phyloP scores from a whole-genome alignment of 2,797 vertebrate genomes.

The Salarias fasciatus region DNA sequence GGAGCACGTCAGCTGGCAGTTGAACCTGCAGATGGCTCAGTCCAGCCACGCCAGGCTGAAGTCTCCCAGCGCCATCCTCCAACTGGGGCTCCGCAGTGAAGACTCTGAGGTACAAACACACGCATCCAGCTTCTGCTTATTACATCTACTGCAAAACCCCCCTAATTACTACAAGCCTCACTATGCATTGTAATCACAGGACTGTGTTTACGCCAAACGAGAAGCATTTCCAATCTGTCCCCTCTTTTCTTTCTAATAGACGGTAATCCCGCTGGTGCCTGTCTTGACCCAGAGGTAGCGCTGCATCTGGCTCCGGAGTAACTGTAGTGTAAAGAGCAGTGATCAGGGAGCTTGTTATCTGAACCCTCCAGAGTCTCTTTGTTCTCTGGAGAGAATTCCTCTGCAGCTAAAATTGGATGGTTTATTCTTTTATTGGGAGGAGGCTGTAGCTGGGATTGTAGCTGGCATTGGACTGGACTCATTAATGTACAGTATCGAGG shows the following conservation, averaged over 20 bases:
- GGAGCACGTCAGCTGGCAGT: constrained; percentile 92
- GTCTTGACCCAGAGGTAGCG: constrained; percentile 60
- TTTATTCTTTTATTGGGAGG: constrained; percentile 9
- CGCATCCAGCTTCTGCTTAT: not conserved
- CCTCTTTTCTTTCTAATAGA: constrained; percentile 45
- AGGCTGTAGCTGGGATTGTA: constrained; percentile 8
- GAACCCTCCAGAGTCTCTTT: constrained; percentile 57
- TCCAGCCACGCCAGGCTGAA: constrained; percentile 90
- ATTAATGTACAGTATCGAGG: constrained; percentile 14
- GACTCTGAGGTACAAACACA: constrained; percentile 86
- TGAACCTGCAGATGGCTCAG: constrained; percentile 95
- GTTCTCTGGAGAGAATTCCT: constrained; percentile 46
- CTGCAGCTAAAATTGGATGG: constrained; percentile 44
- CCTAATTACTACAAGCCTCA: not conserved
- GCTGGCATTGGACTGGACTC: constrained; percentile 26
- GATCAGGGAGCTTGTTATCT: constrained; percentile 78
- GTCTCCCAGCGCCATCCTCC: constrained; percentile 89
- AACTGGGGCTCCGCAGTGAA: constrained; percentile 88
- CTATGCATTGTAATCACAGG: constrained; percentile 13
- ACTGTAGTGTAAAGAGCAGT: constrained; percentile 68
- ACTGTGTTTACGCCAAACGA: constrained; percentile 32
- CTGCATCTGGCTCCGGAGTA: constrained; percentile 64
- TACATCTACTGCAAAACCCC: constrained; percentile 3
- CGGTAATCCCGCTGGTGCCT: constrained; percentile 65
- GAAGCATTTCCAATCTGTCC: constrained; percentile 36